These are phyloP conservation scores for Zaprionus vittiger DNA, from an alignment of 1,140 invertebrate species.

Conservation along the genomic window DNA sequence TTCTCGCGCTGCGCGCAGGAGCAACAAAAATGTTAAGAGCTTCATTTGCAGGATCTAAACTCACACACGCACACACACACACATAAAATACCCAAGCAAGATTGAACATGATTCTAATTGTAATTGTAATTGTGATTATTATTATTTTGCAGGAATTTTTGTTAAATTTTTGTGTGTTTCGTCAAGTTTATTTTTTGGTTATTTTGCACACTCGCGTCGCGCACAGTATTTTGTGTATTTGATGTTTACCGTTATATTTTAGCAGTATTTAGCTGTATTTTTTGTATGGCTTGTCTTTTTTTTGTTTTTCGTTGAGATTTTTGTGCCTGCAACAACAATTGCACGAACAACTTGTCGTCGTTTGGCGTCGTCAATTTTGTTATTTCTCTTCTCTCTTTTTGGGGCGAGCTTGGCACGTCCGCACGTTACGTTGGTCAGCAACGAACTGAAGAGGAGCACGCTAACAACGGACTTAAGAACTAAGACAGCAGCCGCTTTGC, in stretches of 20 bases:
- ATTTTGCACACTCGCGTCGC: constrained; percentile 62
- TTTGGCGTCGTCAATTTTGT: constrained; percentile 10
- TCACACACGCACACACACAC: constrained; percentile 28
- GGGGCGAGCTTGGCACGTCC: constrained; percentile 80
- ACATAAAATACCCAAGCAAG: constrained; percentile 15
- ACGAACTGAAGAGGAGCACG: constrained; percentile 84
- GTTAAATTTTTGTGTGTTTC: constrained; percentile 14
- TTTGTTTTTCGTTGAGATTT: constrained; percentile 40
- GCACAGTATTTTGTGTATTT: constrained; percentile 38
- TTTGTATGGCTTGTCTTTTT: constrained; percentile 28
- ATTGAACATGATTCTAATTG: too few relatives aligned
- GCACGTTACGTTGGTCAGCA: constrained; percentile 84
- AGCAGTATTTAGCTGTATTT: constrained; percentile 19
- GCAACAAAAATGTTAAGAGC: constrained; percentile 37
- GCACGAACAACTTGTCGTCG: constrained; percentile 27
- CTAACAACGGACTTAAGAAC: constrained; percentile 84
- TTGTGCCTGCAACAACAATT: constrained; percentile 56
- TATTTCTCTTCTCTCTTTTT: constrained; percentile 26
- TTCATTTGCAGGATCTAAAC: constrained; percentile 43
- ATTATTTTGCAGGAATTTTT: constrained; percentile 28
- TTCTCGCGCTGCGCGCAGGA: constrained; percentile 16
- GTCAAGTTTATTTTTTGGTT: constrained; percentile 24
- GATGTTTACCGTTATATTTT: constrained; percentile 42
- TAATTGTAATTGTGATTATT: constrained; percentile 31
- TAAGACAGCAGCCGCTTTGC: constrained; percentile 69